Evolutionary conservation across 37 sponge, comb jelly and placozoan genomes (phyloP).

Genomic region (Crambe crambe): DNA sequence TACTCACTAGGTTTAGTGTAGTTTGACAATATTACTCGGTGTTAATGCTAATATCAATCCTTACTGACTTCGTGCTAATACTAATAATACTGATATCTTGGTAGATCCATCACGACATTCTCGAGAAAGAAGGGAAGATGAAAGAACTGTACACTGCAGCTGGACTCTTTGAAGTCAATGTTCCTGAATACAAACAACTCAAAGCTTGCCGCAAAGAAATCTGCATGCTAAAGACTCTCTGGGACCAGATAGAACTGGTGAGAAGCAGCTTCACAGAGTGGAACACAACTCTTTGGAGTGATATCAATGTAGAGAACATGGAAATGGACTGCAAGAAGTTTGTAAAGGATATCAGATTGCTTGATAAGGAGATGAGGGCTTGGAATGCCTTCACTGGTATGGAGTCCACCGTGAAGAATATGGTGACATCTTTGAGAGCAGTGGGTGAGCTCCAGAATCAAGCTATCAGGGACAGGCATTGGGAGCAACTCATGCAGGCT

Average conservation of each 20-base stretch:
- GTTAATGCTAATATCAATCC: too few relatives aligned
- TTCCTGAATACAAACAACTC: constrained; percentile 96
- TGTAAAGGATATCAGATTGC: constrained; percentile 91
- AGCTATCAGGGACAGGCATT: constrained; percentile 98
- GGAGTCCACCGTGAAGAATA: constrained; percentile 96
- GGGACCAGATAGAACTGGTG: constrained; percentile 91
- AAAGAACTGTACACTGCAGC: constrained; percentile 73
- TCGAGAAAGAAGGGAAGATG: constrained; percentile 83
- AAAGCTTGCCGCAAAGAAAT: constrained; percentile 88
- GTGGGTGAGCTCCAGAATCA: constrained; percentile 98
- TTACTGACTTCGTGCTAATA: too few relatives aligned
- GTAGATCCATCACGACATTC: not conserved
- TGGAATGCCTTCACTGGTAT: constrained; percentile 95
- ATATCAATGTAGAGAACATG: constrained; percentile 98
- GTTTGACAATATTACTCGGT: too few relatives aligned
- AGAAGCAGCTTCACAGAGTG: constrained; percentile 87
- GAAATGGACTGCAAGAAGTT: constrained; percentile 98
- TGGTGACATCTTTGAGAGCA: constrained; percentile 98
- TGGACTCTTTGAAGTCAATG: constrained; percentile 92
- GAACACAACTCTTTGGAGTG: constrained; percentile 95
- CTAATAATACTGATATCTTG: too few relatives aligned
- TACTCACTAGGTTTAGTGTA: too few relatives aligned
- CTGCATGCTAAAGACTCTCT: constrained; percentile 81
- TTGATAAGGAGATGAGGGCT: constrained; percentile 98
- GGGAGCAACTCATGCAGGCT: constrained; percentile 98